Percentiles rank a stretch among this genome's conserved stretches.
Conservation (phyloP, 2,888 invertebrate species). For the Cryptophagus acutangulus region DNA sequence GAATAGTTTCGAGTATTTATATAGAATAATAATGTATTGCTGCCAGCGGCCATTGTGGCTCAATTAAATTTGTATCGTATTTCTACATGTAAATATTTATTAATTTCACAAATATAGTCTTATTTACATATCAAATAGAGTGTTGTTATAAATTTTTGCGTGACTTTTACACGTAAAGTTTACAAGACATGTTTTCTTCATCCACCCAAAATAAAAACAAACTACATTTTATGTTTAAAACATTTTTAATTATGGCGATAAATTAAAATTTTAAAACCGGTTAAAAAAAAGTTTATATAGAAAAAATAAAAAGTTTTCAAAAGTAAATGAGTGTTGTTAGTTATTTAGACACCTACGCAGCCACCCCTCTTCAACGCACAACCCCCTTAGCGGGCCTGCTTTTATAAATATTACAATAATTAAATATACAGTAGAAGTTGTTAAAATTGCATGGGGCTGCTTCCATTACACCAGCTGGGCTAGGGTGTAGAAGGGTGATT, state of each 20-base stretch:
- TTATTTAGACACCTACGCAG: constrained; percentile 33
- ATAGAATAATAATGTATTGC: too few species aligned
- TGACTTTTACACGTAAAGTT: too few species aligned
- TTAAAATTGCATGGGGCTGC: constrained; percentile 40
- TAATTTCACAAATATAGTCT: constrained; percentile 4
- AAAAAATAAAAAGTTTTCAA: constrained; percentile 37
- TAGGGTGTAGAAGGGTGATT: constrained; percentile 31
- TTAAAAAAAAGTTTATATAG: constrained; percentile 36
- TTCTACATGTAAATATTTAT: constrained; percentile 8
- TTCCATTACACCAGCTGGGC: constrained; percentile 35
- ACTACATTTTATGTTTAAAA: too few species aligned
- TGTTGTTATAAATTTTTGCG: constrained; percentile 5
- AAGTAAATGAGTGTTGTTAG: constrained; percentile 40
- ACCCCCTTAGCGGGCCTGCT: constrained; percentile 34
- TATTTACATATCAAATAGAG: constrained; percentile 6
- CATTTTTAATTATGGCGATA: too few species aligned
- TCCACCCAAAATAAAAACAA: too few species aligned
- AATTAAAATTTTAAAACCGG: too few species aligned
- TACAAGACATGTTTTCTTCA: too few species aligned
- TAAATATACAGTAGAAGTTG: constrained; percentile 45
- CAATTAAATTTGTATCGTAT: constrained; percentile 5
- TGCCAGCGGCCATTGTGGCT: constrained; percentile 4
- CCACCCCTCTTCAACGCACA: constrained; percentile 15
- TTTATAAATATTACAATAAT: constrained; percentile 49
- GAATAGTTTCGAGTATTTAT: constrained; percentile 2